Conservation (phyloP, 2,888 invertebrate species). For the Chirona hameri region DNA sequence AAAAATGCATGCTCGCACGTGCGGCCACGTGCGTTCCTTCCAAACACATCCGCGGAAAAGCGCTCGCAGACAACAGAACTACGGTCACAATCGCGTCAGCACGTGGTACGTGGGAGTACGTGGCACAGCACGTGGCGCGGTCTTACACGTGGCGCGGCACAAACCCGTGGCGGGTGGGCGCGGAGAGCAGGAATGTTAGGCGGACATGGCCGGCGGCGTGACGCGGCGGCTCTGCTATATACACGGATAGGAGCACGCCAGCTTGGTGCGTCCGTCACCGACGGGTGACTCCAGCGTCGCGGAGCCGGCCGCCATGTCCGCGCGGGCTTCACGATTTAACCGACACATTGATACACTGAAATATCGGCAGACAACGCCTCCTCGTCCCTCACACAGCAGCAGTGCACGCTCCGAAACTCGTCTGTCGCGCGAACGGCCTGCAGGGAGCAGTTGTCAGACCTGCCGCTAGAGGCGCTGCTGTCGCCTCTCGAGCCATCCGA, state of each 20-base stretch:
- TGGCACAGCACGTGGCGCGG: neutral
- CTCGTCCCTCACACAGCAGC: no score
- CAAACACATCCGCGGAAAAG: no score
- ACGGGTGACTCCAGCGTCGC: neutral
- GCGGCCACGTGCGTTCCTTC: no score
- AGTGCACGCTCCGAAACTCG: no score
- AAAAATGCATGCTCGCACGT: no score
- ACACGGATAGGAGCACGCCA: neutral
- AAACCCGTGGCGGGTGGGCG: neutral
- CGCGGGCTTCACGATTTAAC: no score
- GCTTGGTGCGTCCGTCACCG: neutral
- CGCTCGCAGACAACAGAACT: no score
- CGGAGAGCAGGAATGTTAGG: conserved; percentile 12
- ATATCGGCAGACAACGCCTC: no score
- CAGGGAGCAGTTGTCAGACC: neutral
- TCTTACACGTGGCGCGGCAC: neutral
- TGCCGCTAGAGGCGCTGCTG: neutral
- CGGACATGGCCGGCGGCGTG: neutral
- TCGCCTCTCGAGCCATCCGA: neutral
- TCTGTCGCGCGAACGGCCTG: neutral
- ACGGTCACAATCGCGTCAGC: no score
- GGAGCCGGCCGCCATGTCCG: no score
- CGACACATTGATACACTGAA: no score
- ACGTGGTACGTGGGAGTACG: neutral
- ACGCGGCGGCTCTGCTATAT: neutral